A percentile compares a stretch with the other conserved stretches of the same genome.
Evolutionary conservation across 2,113 vertebrate species (phyloP).

Genomic region (Trichomycterus rosablanca): DNA sequence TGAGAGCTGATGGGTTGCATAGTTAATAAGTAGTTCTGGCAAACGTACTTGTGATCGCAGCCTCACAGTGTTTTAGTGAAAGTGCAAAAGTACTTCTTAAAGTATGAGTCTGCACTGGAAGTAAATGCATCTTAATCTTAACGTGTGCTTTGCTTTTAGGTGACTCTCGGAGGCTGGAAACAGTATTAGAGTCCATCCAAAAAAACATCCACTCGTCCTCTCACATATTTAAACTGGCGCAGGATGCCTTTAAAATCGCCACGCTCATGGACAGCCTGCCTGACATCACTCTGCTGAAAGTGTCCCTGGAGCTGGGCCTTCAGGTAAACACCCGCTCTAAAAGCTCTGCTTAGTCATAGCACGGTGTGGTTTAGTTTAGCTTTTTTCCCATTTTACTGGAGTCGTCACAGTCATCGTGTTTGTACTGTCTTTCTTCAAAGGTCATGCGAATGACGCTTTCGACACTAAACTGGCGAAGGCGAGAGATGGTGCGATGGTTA

Average conservation of each 20-base stretch:
- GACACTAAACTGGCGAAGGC: conserved; percentile 94
- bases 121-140: not conserved
- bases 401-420: not conserved
- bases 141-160: conserved; percentile 62
- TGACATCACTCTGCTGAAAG: conserved; percentile 91
- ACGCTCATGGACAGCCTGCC: conserved; percentile 88
- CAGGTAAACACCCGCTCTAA: conserved; percentile 88
- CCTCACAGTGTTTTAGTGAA: no score
- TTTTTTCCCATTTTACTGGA: not conserved
- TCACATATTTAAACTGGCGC: conserved; percentile 96
- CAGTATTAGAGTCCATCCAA: conserved; percentile 95
- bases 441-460: conserved; percentile 98
- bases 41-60: no score
- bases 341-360: conserved; percentile 29
- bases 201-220: conserved; percentile 98
- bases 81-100: no score
- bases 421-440: conserved; percentile 56
- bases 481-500: conserved; percentile 98
- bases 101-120: not conserved
- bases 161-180: conserved; percentile 91
- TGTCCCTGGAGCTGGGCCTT: conserved; percentile 90
- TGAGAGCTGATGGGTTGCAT: no score
- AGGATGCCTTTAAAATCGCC: conserved; percentile 97
- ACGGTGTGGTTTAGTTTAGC: not conserved
- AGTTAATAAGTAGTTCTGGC: no score